A percentile compares a stretch with the other conserved stretches of the same genome.
These are phyloP conservation scores for Nycticorax nycticorax DNA, from an alignment of 2,113 vertebrate species.

Conservation along the genomic window DNA sequence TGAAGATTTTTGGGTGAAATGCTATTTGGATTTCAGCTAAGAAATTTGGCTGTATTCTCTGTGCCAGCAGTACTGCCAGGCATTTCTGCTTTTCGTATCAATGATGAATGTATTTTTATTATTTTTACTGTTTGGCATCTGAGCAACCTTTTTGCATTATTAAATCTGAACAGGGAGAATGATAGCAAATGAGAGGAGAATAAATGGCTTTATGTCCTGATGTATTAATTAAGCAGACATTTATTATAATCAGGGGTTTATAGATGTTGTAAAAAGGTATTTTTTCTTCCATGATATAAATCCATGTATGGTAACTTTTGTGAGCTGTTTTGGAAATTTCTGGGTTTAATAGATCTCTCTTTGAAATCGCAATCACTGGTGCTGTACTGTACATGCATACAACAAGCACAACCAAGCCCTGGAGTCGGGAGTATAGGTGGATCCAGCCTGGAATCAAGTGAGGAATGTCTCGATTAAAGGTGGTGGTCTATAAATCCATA, in stretches of 20 bases:
- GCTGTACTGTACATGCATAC: background rate
- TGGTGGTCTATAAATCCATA: background rate
- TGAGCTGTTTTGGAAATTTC: slow-evolving; percentile 6
- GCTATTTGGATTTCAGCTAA: slow-evolving; percentile 14
- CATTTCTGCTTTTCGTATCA: slow-evolving; percentile 61
- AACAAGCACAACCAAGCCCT: background rate
- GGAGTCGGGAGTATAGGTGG: background rate
- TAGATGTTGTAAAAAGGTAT: slow-evolving; percentile 75
- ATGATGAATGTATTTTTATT: slow-evolving; percentile 77
- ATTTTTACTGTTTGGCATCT: slow-evolving; percentile 75
- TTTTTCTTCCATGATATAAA: slow-evolving; percentile 53
- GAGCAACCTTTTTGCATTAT: slow-evolving; percentile 80
- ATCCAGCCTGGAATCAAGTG: background rate
- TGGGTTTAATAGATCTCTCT: background rate
- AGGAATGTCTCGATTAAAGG: background rate
- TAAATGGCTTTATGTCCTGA: slow-evolving; percentile 77
- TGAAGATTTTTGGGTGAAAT: slow-evolving; percentile 23
- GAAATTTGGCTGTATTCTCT: slow-evolving; percentile 37
- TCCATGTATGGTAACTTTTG: slow-evolving; percentile 24
- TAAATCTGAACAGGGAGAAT: slow-evolving; percentile 75
- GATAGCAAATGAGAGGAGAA: slow-evolving; percentile 77
- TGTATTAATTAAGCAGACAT: slow-evolving; percentile 83
- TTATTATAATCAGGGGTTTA: slow-evolving; percentile 80
- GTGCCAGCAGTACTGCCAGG: slow-evolving; percentile 45
- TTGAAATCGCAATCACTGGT: background rate